Evolutionary conservation across 2,888 invertebrate species (phyloP), one percentile per base, ranked within the genome.

Genomic region (Nematopogon swammerdamellus): DNA sequence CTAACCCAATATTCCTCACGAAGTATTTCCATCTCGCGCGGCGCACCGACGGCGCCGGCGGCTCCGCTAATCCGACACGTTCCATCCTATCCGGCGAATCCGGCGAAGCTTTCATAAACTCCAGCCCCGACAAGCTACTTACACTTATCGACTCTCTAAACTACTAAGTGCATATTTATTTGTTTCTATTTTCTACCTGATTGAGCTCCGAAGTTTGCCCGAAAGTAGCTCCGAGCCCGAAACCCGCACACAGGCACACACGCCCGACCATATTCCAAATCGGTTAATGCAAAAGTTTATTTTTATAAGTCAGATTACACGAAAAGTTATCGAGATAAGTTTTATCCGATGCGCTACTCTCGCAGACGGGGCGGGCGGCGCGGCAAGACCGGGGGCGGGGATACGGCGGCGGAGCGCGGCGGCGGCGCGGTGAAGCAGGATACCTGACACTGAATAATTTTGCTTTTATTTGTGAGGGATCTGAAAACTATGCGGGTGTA

Each of bases 291-390:
- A 79, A 77, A 80, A 80, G 80, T 80, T 80, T 80, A 80, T 80
- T 80, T 80, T 80, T 80, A 79, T 80, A 80, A 80, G 80, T 80
- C 73, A 80, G 80, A 80, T 80, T 80, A 80, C 74, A 74, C 70
- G 67, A 43, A 63, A 70, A 71, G 70, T 72, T 72, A 36, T 57
- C 66, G 67, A 67, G 68, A 64, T 65, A 75, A 79, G 66, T 76
- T 76, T n/a, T 67, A 19, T 17, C 64, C n/a, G 36, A 36, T 36
- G 36, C 19, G 18, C 44, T 50, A 51, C 50, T 54, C 51, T 52
- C 25, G 47, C 44, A 47, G 50, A 46, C 47, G 49, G 53, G 51
- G 50, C 52, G 51, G 46, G 36, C 50, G 45, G 42, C 20, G 44
- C 44, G 8, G n/a, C n/a, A n/a, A n/a, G n/a, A n/a, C n/a, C n/a